Evolutionary conservation across 2,888 invertebrate species (phyloP).

Genomic region (Bellardia bayeri): DNA sequence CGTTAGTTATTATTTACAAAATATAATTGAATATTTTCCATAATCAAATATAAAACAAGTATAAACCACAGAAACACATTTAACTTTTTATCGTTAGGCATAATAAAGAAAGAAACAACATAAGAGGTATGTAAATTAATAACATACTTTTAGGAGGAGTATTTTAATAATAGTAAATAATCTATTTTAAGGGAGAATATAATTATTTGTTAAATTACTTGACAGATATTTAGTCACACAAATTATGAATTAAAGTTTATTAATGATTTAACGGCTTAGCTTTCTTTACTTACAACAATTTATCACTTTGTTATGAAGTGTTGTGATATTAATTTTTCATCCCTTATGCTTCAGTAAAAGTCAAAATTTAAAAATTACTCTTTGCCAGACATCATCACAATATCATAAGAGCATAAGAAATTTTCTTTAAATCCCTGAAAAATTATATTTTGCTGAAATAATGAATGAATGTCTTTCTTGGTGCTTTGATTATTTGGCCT

Average conservation of each 20-base stretch:
- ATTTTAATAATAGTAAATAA: neutral
- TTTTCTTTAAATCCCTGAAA: conserved; percentile 1
- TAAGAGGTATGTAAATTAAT: neutral
- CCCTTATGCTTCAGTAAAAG: neutral
- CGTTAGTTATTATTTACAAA: neutral
- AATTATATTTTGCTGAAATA: neutral
- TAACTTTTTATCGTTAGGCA: neutral
- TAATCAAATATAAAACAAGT: neutral
- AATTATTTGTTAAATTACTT: too few relatives aligned
- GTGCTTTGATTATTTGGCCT: conserved; percentile 5
- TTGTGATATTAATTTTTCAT: conserved; percentile 4
- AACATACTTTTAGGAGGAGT: neutral
- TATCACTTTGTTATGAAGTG: neutral
- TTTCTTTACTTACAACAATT: neutral
- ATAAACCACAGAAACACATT: neutral
- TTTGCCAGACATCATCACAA: neutral
- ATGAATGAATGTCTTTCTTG: neutral
- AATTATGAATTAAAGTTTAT: neutral
- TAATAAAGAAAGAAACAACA: neutral
- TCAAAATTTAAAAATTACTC: neutral
- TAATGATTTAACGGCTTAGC: neutral
- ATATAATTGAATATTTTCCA: neutral
- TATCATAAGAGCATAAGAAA: neutral
- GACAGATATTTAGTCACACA: too few relatives aligned
- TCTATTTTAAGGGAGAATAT: neutral